Evolutionary conservation across 2,797 vertebrate species (phyloP).

Genomic region (Tympanoctomys barrerae): DNA sequence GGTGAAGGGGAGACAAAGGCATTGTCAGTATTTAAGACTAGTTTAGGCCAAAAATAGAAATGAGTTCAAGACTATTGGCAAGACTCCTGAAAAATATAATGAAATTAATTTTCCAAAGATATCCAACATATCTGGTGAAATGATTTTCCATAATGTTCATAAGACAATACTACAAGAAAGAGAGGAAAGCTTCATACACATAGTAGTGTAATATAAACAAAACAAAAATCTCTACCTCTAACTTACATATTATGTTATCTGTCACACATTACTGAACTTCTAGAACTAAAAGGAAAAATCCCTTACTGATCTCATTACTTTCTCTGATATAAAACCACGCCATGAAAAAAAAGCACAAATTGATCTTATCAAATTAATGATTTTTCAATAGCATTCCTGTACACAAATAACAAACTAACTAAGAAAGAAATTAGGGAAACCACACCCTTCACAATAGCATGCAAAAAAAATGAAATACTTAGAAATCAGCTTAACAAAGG

Average conservation of each 20-base stretch:
- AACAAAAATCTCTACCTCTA: not conserved
- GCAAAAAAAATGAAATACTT: too few relatives aligned
- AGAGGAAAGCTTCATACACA: not conserved
- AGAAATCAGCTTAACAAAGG: too few relatives aligned
- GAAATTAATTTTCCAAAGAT: not conserved
- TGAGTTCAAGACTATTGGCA: not conserved
- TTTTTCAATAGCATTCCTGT: too few relatives aligned
- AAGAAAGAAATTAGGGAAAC: too few relatives aligned
- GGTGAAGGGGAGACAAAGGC: not conserved
- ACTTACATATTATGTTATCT: not conserved
- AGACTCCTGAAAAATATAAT: not conserved
- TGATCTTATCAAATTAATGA: not conserved
- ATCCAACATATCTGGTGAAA: not conserved
- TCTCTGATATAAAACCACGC: not conserved
- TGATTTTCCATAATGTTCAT: not conserved
- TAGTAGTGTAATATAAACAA: not conserved
- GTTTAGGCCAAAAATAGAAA: not conserved
- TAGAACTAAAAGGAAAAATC: not conserved
- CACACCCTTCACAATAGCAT: too few relatives aligned
- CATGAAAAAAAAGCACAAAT: not conserved
- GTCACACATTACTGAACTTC: not conserved
- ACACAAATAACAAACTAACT: too few relatives aligned
- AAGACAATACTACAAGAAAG: not conserved
- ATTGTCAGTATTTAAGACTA: not conserved
- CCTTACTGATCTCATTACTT: not conserved